These are phyloP conservation scores for Nemurella pictetii DNA, from an alignment of 2,888 invertebrate species.

Conservation along the genomic window DNA sequence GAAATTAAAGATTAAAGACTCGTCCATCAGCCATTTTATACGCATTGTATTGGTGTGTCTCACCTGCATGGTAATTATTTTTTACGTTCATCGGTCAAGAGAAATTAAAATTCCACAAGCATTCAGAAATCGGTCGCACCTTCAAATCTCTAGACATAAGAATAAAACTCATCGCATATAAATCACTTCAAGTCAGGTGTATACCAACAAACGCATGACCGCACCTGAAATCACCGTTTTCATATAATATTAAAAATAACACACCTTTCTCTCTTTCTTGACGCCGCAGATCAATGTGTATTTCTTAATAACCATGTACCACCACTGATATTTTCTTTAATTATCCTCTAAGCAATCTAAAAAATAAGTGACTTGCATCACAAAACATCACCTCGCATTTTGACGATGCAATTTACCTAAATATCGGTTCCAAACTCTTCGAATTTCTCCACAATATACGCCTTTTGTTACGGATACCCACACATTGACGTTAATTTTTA, in stretches of 20 bases:
- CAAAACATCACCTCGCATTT: not conserved
- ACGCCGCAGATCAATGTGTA: not conserved
- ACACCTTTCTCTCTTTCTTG: not conserved
- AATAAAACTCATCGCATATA: not conserved
- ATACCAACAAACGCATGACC: not conserved
- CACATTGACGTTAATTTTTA: not conserved
- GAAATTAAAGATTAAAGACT: too few species aligned
- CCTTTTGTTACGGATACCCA: not conserved
- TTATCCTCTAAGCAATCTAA: not conserved
- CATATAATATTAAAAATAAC: not conserved
- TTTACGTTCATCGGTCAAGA: not conserved
- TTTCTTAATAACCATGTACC: not conserved
- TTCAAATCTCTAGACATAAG: not conserved
- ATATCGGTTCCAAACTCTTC: not conserved
- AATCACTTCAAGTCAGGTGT: not conserved
- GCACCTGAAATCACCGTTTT: not conserved
- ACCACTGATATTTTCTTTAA: not conserved
- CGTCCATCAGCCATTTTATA: not conserved
- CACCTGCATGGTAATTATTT: not conserved
- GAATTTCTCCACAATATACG: not conserved
- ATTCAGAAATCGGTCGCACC: not conserved
- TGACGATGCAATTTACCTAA: not conserved
- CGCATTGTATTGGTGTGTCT: not conserved
- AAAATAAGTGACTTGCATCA: not conserved
- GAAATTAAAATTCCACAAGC: not conserved